Percentiles rank a stretch among this genome's conserved stretches.
These are phyloP conservation scores for Clistopyga incitator DNA, from an alignment of 2,888 invertebrate genomes.

Conservation along the genomic window DNA sequence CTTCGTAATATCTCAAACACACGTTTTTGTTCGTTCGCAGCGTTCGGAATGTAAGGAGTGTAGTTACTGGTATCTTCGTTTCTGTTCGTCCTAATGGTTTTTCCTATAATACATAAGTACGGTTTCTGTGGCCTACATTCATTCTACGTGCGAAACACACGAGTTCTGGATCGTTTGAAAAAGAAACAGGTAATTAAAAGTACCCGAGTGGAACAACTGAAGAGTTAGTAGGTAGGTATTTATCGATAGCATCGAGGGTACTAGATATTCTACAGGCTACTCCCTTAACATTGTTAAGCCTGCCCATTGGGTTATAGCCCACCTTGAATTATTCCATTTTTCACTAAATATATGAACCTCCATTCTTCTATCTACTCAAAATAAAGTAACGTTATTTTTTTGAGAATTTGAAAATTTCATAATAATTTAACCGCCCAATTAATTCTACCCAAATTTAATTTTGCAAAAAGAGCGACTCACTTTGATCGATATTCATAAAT, in stretches of 20 bases:
- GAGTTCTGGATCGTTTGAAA: not conserved
- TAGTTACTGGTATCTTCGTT: not conserved
- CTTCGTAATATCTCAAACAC: not conserved
- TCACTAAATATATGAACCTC: no score
- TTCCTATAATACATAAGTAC: slow-evolving; percentile 7
- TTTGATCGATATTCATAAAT: no score
- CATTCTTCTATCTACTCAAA: no score
- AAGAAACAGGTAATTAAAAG: not conserved
- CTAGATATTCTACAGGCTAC: not conserved
- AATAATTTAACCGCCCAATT: no score
- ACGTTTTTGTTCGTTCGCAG: not conserved
- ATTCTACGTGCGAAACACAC: not conserved
- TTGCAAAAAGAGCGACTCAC: no score
- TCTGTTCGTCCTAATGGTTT: slow-evolving; percentile 6
- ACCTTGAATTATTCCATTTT: not conserved
- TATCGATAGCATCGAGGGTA: not conserved
- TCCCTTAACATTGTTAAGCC: not conserved
- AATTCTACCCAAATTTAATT: no score
- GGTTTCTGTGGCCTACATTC: slow-evolving; percentile 7
- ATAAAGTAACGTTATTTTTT: no score
- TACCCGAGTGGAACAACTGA: not conserved
- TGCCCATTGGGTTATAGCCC: not conserved
- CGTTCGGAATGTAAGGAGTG: not conserved
- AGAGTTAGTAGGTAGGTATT: not conserved
- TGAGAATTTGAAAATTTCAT: no score